Conservation (phyloP, 2,797 vertebrate species). For the Acanthopagrus latus region DNA sequence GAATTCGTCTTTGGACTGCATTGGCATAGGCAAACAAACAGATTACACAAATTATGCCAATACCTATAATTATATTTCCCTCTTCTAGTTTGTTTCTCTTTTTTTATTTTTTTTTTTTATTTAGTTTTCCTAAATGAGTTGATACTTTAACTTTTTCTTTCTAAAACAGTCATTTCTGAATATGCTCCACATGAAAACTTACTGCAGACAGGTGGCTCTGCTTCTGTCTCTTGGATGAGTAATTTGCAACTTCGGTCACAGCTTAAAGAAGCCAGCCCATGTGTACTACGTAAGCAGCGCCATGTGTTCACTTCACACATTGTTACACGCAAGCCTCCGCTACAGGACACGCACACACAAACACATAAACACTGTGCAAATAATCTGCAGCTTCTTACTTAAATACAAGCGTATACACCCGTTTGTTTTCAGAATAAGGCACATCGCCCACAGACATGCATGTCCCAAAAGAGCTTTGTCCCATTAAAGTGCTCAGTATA, state of each 20-base stretch:
- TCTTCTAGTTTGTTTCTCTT: too few species aligned
- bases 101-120: too few species aligned
- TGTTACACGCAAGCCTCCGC: neutral
- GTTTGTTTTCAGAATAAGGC: neutral
- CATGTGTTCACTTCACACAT: slow-evolving; percentile 7
- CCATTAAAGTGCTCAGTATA: slow-evolving; percentile 40
- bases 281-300: neutral
- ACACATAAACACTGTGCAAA: neutral
- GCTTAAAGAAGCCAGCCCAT: neutral
- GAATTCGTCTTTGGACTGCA: neutral
- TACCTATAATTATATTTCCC: neutral
- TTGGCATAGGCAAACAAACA: neutral
- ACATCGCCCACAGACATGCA: neutral
- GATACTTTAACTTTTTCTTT: too few species aligned
- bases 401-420: neutral
- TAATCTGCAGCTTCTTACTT: neutral
- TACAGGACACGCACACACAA: neutral
- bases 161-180: slow-evolving; percentile 26
- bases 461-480: slow-evolving; percentile 31
- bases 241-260: slow-evolving; percentile 8
- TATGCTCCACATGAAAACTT: neutral
- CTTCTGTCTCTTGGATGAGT: slow-evolving; percentile 41
- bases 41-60: neutral
- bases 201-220: slow-evolving; percentile 18
- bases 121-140: neutral